Base-by-base conservation (phyloP, 2,888 invertebrate genomes). In the Tubulanus polymorphus region DNA sequence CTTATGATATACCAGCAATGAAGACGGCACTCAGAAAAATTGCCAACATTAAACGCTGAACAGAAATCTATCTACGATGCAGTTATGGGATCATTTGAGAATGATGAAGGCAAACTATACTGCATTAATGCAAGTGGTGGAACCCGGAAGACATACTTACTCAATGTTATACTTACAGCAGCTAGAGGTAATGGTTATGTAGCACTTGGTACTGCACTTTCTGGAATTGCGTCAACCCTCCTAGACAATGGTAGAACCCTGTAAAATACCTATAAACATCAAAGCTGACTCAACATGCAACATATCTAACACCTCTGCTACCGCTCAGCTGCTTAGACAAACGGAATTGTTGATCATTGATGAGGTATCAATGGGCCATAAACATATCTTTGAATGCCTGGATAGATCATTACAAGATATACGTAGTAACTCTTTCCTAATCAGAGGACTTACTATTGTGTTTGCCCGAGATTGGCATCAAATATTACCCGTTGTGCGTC, bases 401-500 rank as follows among this genome's bases (percentile, higher is more conserved):
- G 51, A 51, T 23, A 10, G 51, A 2, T 18, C 51, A n/a, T 37
- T 51, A 37, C 18, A 27, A 51, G 51, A 51, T 25, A 51, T 51
- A 12, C 8, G 51, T 20, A 45, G 45, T 20, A n/a, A 12, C 23
- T 27, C 37, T 12, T 2, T 3, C 2, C 20, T 23, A 18, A 45
- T 51, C 25, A 45, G 51, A 20, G 51, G 51, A 3, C 37, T 51
- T 10, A 51, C 51, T 20, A 45, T 45, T 23, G 23, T 51, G 6
- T 47, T 51, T 20, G 8, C 51, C 2, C 52, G 48, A 12, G 55
- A 55, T 35, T 55, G 51, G 51, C n/a, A 52, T 18, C 55, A 55
- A 52, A 55, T 55, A 20, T 29, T 55, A 8, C 55, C 55, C 6
- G 55, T 55, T 8, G 47, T 55, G 10, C 48, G 47, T 2, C 46